Conservation (phyloP, 2,888 invertebrate genomes). For the Balanococcus diminutus region DNA sequence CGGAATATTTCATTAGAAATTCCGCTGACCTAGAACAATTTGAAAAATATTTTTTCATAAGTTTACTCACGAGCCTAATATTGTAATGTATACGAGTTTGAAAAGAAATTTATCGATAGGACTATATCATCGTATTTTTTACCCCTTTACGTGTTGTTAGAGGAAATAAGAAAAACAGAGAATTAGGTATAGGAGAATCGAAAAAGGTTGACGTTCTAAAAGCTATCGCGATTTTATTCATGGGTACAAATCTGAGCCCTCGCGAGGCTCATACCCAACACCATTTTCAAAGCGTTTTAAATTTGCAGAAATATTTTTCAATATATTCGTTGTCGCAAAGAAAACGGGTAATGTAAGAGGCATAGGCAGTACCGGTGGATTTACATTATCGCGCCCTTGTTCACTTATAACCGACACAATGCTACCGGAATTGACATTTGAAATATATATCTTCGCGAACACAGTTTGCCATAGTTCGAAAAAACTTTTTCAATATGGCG, state of each 20-base stretch:
- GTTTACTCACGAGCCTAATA: background rate
- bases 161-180: background rate
- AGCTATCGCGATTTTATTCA: background rate
- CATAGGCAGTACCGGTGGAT: background rate
- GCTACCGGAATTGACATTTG: background rate
- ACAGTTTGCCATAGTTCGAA: too few relatives aligned
- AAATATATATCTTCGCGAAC: background rate
- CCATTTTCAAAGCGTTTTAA: conserved; percentile 19
- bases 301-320: conserved; percentile 12
- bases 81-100: background rate
- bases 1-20: conserved; percentile 96
- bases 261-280: background rate
- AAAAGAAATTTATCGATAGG: background rate
- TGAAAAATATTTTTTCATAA: conserved; percentile 47
- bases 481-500: too few relatives aligned
- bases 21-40: conserved; percentile 79
- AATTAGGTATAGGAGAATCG: conserved; percentile 2
- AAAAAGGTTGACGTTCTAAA: conserved; percentile 32
- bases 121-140: too few relatives aligned
- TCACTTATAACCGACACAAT: background rate
- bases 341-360: background rate
- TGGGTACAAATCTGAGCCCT: conserved; percentile 3
- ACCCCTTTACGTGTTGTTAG: background rate
- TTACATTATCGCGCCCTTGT: background rate
- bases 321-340: background rate